phyloP scores from a whole-genome alignment of 2,113 vertebrate species.

The Merops nubicus region DNA sequence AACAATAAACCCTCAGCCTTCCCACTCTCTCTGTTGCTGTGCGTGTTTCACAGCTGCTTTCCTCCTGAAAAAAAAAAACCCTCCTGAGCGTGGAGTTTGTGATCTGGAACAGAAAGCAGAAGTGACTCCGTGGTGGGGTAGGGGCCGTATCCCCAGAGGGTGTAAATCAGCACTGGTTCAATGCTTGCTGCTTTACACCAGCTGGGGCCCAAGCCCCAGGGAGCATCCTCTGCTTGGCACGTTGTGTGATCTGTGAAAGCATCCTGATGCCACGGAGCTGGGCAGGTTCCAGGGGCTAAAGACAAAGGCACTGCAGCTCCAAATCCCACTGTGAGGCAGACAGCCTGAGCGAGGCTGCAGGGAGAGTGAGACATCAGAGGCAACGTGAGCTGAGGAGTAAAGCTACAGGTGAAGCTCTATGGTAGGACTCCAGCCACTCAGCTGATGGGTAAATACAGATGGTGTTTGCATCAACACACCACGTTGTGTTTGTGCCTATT shows the following conservation, averaged over 20 bases:
- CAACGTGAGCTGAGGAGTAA: not conserved
- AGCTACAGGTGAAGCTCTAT: not conserved
- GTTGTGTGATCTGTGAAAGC: not conserved
- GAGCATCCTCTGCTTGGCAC: not conserved
- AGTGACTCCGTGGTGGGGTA: not conserved
- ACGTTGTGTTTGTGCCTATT: not conserved
- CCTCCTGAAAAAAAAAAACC: not conserved
- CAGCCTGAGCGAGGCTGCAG: not conserved
- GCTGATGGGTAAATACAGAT: not conserved
- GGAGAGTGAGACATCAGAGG: not conserved
- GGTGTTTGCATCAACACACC: fast-evolving
- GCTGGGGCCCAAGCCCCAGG: not conserved
- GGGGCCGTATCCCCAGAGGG: not conserved
- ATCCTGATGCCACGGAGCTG: not conserved
- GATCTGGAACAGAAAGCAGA: not conserved
- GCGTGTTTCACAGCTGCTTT: not conserved
- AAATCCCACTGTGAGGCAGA: not conserved
- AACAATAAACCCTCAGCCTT: not conserved
- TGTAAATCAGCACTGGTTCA: not conserved
- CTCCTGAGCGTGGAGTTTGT: not conserved
- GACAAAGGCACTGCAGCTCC: not conserved
- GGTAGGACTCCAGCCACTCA: not conserved
- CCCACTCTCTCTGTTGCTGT: not conserved
- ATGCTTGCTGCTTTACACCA: not conserved
- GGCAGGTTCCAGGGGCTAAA: not conserved